These are phyloP conservation scores for Gymnothorax javanicus DNA, from an alignment of 2,797 vertebrate species.

Conservation along the genomic window DNA sequence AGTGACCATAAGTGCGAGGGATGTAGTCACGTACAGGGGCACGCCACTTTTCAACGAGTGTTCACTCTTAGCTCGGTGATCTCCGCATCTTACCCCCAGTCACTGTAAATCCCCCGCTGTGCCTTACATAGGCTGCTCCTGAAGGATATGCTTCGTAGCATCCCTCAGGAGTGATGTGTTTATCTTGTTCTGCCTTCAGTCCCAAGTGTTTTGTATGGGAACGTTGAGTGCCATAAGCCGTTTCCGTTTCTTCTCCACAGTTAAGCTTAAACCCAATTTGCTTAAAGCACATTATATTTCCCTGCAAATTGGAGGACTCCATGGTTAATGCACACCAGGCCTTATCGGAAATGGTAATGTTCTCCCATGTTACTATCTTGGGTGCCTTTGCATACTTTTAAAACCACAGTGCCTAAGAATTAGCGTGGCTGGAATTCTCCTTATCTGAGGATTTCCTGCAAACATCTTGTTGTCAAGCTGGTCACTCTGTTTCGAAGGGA, in stretches of 20 bases:
- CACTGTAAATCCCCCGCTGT: slow-evolving; percentile 64
- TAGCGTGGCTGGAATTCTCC: slow-evolving; percentile 49
- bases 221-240: slow-evolving; percentile 57
- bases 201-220: slow-evolving; percentile 60
- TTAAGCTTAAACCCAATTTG: neutral
- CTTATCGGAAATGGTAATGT: slow-evolving; percentile 51
- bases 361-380: slow-evolving; percentile 44
- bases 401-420: slow-evolving; percentile 56
- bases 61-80: slow-evolving; percentile 52
- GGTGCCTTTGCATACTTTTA: slow-evolving; percentile 45
- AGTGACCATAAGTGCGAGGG: slow-evolving; percentile 44
- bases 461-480: slow-evolving; percentile 54
- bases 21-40: slow-evolving; percentile 41
- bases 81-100: slow-evolving; percentile 50
- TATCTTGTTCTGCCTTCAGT: slow-evolving; percentile 69
- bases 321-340: slow-evolving; percentile 29
- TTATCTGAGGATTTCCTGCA: slow-evolving; percentile 59
- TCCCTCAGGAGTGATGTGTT: slow-evolving; percentile 66
- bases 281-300: neutral
- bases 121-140: slow-evolving; percentile 71
- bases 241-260: slow-evolving; percentile 39
- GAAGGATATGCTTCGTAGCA: slow-evolving; percentile 58
- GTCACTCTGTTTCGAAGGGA: slow-evolving; percentile 38
- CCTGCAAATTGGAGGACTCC: neutral
- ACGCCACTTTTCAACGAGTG: slow-evolving; percentile 50